Evolutionary conservation across 2,888 invertebrate species (phyloP).

Genomic region (Eristalis tenax): DNA sequence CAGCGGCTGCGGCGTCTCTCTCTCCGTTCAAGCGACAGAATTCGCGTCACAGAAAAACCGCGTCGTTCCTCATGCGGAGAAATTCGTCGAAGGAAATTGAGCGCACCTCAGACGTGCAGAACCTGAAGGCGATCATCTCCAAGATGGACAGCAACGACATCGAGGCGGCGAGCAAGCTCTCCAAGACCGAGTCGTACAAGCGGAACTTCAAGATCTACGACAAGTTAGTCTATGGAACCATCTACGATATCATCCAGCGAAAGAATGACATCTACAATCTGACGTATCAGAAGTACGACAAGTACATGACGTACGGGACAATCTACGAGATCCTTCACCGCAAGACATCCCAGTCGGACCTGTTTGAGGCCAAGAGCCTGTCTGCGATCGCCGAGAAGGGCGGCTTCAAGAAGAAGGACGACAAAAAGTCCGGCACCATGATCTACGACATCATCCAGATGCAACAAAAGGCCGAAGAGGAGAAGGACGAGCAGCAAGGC

Average conservation of each 20-base stretch:
- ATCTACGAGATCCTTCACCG: conserved; percentile 81
- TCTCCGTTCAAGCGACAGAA: conserved; percentile 79
- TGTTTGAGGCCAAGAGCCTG: conserved; percentile 79
- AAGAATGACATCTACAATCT: conserved; percentile 80
- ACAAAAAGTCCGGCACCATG: conserved; percentile 76
- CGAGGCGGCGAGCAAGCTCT: conserved; percentile 50
- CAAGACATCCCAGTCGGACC: conserved; percentile 78
- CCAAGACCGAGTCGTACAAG: conserved; percentile 75
- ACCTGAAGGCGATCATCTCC: conserved; percentile 64
- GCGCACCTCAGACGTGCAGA: conserved; percentile 60
- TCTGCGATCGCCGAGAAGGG: conserved; percentile 79
- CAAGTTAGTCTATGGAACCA: conserved; percentile 80
- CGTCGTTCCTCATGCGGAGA: conserved; percentile 76
- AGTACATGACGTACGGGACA: conserved; percentile 81
- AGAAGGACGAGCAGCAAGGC: not conserved
- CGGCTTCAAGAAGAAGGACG: conserved; percentile 67
- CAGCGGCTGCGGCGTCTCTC: conserved; percentile 3
- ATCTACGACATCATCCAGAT: conserved; percentile 81
- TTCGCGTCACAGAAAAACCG: conserved; percentile 78
- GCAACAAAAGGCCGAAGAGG: conserved; percentile 70
- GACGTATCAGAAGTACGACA: conserved; percentile 81
- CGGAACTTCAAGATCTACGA: conserved; percentile 81
- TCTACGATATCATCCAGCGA: conserved; percentile 81
- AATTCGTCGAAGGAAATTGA: conserved; percentile 72
- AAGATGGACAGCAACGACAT: conserved; percentile 61